A percentile compares a stretch with the other conserved stretches of the same genome.
These are phyloP conservation scores for Ophion obscuratus DNA, from an alignment of 2,888 invertebrate species.

Conservation along the genomic window DNA sequence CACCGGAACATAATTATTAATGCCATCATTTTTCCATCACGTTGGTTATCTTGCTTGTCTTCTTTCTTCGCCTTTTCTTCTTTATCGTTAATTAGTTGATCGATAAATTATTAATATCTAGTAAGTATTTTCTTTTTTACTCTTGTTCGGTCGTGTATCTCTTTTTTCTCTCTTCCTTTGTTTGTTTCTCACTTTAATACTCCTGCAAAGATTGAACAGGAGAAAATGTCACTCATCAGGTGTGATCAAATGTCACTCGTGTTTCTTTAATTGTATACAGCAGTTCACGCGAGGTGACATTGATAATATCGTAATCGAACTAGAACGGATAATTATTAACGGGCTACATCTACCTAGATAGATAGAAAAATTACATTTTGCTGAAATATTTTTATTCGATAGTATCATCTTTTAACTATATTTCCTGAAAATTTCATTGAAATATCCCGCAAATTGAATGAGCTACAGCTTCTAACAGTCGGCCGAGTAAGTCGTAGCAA, in stretches of 20 bases:
- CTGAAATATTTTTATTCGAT: too few species aligned
- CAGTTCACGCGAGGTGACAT: too few species aligned
- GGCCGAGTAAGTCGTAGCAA: too few species aligned
- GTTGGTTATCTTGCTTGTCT: constrained; percentile 74
- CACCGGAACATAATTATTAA: constrained; percentile 82
- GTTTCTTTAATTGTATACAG: background rate
- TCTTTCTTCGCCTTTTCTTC: constrained; percentile 26
- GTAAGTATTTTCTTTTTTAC: constrained; percentile 65
- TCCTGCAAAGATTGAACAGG: constrained; percentile 59
- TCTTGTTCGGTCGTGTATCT: constrained; percentile 52
- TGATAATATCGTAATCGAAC: too few species aligned
- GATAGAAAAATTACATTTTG: too few species aligned
- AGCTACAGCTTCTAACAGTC: too few species aligned
- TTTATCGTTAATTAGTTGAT: constrained; percentile 65
- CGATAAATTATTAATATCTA: constrained; percentile 71
- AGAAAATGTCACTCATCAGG: constrained; percentile 1
- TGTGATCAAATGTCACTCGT: background rate
- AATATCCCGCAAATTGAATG: too few species aligned
- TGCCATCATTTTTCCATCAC: constrained; percentile 80
- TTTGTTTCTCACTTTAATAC: constrained; percentile 58
- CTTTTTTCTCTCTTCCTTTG: constrained; percentile 49
- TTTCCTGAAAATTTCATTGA: too few species aligned
- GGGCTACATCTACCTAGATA: too few species aligned
- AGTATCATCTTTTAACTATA: too few species aligned
- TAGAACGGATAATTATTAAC: too few species aligned